Evolutionary conservation across 2,797 vertebrate species (phyloP).

Genomic region (Lagocephalus sceleratus): DNA sequence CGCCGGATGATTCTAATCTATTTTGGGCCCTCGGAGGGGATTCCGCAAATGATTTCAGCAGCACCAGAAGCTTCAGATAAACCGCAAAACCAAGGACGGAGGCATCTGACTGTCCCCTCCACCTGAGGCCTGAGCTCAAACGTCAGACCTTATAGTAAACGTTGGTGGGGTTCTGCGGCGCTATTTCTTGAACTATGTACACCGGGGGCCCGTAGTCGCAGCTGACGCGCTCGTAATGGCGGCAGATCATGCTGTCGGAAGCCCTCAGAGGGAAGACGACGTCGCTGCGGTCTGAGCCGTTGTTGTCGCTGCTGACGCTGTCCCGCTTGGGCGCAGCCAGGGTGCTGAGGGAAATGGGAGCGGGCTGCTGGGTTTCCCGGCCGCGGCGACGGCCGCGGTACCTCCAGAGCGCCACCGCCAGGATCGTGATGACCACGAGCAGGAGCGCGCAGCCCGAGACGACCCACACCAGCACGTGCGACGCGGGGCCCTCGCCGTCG

Average conservation of each 20-base stretch:
- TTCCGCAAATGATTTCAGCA: no score
- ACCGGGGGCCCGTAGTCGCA: conserved; percentile 95
- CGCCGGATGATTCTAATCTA: no score
- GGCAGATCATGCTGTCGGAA: conserved; percentile 92
- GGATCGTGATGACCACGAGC: conserved; percentile 79
- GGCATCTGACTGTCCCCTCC: no score
- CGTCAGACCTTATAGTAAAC: conserved; percentile 89
- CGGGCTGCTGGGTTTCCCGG: conserved; percentile 84
- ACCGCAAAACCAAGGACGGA: no score
- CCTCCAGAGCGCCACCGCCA: conserved; percentile 84
- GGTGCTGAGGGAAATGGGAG: conserved; percentile 89
- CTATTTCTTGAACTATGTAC: conserved; percentile 98
- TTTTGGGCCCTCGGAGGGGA: no score
- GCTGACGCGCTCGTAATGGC: conserved; percentile 95
- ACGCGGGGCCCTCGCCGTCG: conserved; percentile 80
- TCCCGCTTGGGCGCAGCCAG: conserved; percentile 88
- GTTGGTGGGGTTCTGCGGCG: conserved; percentile 92
- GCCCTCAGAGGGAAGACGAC: conserved; percentile 90
- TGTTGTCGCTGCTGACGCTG: conserved; percentile 82
- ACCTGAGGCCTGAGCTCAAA: neutral
- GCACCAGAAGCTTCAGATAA: no score
- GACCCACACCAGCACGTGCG: conserved; percentile 87
- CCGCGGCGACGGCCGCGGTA: conserved; percentile 77
- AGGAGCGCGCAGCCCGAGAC: conserved; percentile 85
- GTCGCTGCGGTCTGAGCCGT: conserved; percentile 93